A percentile compares a stretch with the other conserved stretches of the same genome.
Evolutionary conservation across 2,888 invertebrate species (phyloP).

Genomic region (Tetropium fuscum): DNA sequence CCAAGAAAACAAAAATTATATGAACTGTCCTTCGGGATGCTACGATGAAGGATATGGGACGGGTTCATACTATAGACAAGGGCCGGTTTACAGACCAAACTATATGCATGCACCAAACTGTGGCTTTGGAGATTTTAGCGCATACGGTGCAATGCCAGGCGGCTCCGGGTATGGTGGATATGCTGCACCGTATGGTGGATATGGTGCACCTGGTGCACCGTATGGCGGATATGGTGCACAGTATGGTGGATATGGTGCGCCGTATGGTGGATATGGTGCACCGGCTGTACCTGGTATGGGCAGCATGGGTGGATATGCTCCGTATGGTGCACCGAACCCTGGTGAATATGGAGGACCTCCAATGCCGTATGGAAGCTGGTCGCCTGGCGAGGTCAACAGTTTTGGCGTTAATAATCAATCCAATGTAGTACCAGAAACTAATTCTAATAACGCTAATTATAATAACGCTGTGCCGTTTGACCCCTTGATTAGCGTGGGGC

Average conservation of each 20-base stretch:
- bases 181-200: slow-evolving; percentile 7
- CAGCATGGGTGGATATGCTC: neutral
- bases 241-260: slow-evolving; percentile 2
- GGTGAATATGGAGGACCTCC: neutral
- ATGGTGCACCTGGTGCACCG: neutral
- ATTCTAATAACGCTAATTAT: neutral
- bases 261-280: neutral
- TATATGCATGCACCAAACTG: slow-evolving; percentile 48
- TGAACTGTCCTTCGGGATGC: slow-evolving; percentile 53
- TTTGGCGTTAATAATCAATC: neutral
- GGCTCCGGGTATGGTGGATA: slow-evolving; percentile 9
- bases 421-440: too few species aligned
- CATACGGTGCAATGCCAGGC: slow-evolving; percentile 9
- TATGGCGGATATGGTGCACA: neutral
- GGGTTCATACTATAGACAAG: slow-evolving; percentile 58
- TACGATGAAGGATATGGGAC: slow-evolving; percentile 57
- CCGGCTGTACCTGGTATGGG: too few species aligned
- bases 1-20: slow-evolving; percentile 34
- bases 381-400: neutral
- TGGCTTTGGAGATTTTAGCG: slow-evolving; percentile 19
- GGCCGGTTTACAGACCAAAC: slow-evolving; percentile 55
- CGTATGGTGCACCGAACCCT: neutral
- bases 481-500: slow-evolving; percentile 16
- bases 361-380: slow-evolving; percentile 13
- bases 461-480: neutral